phyloP scores from a whole-genome alignment of 2,113 vertebrate species.

The Syrrhaptes paradoxus region DNA sequence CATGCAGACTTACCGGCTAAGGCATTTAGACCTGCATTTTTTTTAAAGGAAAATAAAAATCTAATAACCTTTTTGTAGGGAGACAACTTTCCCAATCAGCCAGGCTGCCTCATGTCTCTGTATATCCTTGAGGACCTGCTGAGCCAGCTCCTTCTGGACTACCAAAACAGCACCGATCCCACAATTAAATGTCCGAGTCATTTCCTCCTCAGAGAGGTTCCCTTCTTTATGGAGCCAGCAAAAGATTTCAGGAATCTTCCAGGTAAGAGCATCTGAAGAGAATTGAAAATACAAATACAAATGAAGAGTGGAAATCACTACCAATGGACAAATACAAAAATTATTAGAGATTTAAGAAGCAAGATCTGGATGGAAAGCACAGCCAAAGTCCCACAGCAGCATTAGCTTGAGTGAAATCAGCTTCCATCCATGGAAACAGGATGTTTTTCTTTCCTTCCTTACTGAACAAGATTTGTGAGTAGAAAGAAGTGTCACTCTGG shows the following conservation, averaged over 20 bases:
- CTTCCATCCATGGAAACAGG: not conserved
- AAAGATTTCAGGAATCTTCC: slow-evolving; percentile 89
- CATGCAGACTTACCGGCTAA: not conserved
- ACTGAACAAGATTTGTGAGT: not conserved
- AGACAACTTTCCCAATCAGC: slow-evolving; percentile 84
- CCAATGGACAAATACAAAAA: not conserved
- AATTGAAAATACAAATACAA: not conserved
- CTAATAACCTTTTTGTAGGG: slow-evolving; percentile 76
- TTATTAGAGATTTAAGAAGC: not conserved
- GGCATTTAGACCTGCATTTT: not conserved
- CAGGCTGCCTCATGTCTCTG: slow-evolving; percentile 83
- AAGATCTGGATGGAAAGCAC: not conserved
- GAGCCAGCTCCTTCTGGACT: slow-evolving; percentile 77
- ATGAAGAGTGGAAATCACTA: not conserved
- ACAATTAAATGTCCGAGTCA: slow-evolving; percentile 94
- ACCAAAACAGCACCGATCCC: slow-evolving; percentile 89
- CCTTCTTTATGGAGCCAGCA: slow-evolving; percentile 91
- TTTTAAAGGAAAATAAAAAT: not conserved
- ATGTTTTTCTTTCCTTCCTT: not conserved
- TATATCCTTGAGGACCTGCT: slow-evolving; percentile 81
- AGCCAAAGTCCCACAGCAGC: not conserved
- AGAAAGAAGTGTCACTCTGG: not conserved
- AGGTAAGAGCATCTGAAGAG: slow-evolving; percentile 85
- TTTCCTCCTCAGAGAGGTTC: slow-evolving; percentile 87
- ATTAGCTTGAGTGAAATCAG: not conserved